phyloP scores from a whole-genome alignment of 2,113 vertebrate species.

The Potamarius usumacintae region DNA sequence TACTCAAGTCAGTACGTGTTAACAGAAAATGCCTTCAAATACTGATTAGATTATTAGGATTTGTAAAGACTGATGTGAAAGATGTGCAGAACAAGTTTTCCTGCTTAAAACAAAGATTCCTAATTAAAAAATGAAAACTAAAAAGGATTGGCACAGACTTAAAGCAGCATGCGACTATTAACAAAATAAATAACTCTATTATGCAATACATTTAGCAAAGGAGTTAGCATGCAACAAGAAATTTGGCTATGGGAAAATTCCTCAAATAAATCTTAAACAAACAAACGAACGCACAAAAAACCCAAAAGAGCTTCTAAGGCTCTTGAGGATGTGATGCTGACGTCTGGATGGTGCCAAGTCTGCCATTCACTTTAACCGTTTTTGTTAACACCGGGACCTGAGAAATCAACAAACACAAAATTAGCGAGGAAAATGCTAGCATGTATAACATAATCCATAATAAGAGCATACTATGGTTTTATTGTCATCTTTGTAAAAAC shows the following conservation, averaged over 20 bases:
- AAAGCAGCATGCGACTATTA: slow-evolving; percentile 50
- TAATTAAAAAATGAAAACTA: neutral
- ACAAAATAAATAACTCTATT: slow-evolving; percentile 34
- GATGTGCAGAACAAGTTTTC: neutral
- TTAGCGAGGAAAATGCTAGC: neutral
- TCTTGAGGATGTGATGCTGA: slow-evolving; percentile 50
- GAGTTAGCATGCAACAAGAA: neutral
- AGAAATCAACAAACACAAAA: slow-evolving; percentile 25
- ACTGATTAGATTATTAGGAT: slow-evolving; percentile 24
- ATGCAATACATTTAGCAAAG: neutral
- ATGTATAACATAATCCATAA: neutral
- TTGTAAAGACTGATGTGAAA: neutral
- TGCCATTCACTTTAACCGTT: slow-evolving; percentile 74
- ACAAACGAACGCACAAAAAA: neutral
- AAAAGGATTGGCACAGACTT: slow-evolving; percentile 43
- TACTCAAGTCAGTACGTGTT: neutral
- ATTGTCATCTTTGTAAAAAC: neutral
- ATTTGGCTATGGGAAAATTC: slow-evolving; percentile 30
- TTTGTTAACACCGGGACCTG: slow-evolving; percentile 70
- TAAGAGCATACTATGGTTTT: neutral
- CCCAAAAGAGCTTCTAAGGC: slow-evolving; percentile 35
- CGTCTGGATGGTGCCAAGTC: slow-evolving; percentile 69
- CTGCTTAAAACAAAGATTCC: neutral
- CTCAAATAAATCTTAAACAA: neutral
- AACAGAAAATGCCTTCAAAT: slow-evolving; percentile 36